Conservation (phyloP, 2,888 invertebrate species). For the Perithous albicinctus region DNA sequence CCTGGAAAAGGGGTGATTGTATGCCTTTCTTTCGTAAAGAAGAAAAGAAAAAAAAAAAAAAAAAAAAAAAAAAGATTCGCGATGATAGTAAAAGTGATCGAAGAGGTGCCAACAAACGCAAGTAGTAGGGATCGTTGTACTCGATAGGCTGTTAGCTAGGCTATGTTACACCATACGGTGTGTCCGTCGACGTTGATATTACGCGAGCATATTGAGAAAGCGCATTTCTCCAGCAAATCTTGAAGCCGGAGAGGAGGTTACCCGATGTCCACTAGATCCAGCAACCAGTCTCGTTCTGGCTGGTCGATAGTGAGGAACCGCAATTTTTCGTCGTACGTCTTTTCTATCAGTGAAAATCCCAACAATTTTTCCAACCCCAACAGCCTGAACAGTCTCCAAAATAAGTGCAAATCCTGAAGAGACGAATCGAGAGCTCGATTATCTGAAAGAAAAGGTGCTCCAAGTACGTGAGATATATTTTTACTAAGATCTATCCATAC, state of each 20-base stretch:
- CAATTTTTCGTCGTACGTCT: not conserved
- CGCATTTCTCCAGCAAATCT: constrained; percentile 79
- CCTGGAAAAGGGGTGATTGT: not conserved
- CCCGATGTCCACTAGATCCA: constrained; percentile 28
- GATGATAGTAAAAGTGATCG: constrained; percentile 8
- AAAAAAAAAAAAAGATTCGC: not conserved
- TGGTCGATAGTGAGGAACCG: constrained; percentile 18
- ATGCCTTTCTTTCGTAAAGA: not conserved
- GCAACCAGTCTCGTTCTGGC: constrained; percentile 13
- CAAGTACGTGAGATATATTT: not conserved
- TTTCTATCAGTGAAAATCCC: not conserved
- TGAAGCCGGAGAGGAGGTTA: constrained; percentile 65
- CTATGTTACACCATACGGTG: constrained; percentile 28
- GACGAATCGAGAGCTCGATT: not conserved
- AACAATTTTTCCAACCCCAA: too few relatives aligned
- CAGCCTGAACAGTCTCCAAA: constrained; percentile 2
- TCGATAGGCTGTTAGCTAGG: not conserved
- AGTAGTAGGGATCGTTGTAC: constrained; percentile 8
- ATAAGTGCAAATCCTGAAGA: not conserved
- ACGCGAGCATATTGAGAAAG: constrained; percentile 80
- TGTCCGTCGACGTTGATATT: constrained; percentile 70
- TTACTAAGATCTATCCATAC: not conserved
- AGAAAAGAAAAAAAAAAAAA: not conserved
- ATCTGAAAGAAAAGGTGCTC: constrained; percentile 9
- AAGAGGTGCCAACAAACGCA: not conserved